Evolutionary conservation across 2,888 invertebrate genomes (phyloP).

Genomic region (Phyto melanocephala): DNA sequence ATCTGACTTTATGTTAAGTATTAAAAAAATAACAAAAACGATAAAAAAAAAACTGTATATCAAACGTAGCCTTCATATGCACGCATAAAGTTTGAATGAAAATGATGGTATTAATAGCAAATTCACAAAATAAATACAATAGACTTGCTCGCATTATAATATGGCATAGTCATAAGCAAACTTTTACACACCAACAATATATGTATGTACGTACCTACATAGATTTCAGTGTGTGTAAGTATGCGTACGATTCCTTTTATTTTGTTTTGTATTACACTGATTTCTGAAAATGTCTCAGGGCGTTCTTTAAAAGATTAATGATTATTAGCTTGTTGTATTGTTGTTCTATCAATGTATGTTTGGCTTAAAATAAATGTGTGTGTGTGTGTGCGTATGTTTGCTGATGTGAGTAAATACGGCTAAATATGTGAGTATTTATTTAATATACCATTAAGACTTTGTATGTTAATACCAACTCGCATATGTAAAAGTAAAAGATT

Average conservation of each 20-base stretch:
- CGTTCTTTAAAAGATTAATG: conserved; percentile 68
- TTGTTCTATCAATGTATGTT: conserved; percentile 42
- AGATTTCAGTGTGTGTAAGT: neutral
- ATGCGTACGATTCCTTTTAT: neutral
- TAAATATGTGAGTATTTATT: neutral
- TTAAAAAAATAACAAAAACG: neutral
- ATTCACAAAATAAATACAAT: conserved; percentile 23
- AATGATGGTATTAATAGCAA: neutral
- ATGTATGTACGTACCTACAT: neutral
- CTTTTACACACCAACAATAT: neutral
- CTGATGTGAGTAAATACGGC: neutral
- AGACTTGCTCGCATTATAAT: neutral
- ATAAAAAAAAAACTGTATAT: neutral
- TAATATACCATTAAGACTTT: neutral
- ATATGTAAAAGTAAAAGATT: no score
- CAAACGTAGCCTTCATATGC: conserved; percentile 11
- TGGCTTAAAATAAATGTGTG: neutral
- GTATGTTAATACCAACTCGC: no score
- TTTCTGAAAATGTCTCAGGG: conserved; percentile 67
- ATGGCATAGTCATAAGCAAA: neutral
- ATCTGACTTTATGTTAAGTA: conserved; percentile 4
- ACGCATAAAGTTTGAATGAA: conserved; percentile 2
- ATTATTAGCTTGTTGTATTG: conserved; percentile 67
- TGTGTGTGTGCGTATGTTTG: neutral
- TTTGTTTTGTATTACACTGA: conserved; percentile 42